Conservation (phyloP, 2,113 vertebrate genomes). For the Amblyornis subalaris region DNA sequence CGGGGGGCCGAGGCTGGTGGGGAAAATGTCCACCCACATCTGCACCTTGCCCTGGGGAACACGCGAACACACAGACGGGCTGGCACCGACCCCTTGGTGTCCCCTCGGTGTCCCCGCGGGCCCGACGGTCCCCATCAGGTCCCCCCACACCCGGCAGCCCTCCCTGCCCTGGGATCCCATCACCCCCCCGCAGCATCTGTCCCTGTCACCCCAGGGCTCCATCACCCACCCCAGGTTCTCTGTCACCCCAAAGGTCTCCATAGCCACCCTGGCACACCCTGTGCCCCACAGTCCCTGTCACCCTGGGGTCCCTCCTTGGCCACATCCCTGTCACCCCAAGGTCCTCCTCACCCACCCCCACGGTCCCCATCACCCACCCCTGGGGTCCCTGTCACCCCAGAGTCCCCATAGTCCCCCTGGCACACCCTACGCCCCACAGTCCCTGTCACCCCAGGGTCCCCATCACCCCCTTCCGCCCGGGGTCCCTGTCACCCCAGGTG, state of each 20-base stretch:
- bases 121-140: too few species aligned
- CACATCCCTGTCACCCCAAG: too few species aligned
- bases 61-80: background rate
- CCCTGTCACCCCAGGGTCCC: background rate
- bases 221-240: too few species aligned
- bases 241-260: too few species aligned
- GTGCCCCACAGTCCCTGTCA: background rate
- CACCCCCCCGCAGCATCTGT: background rate
- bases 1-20: slow-evolving; percentile 61
- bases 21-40: slow-evolving; percentile 79
- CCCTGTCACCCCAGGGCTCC: background rate
- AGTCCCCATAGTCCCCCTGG: too few species aligned
- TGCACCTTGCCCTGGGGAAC: slow-evolving; percentile 73
- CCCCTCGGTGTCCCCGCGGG: fast-evolving
- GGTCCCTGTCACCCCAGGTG: fast-evolving
- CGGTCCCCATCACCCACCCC: background rate
- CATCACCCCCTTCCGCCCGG: too few species aligned
- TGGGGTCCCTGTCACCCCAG: background rate
- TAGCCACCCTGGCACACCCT: too few species aligned
- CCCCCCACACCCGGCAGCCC: background rate
- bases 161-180: background rate
- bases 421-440: too few species aligned
- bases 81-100: background rate
- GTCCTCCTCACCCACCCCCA: too few species aligned
- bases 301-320: background rate